Evolutionary conservation across 2,797 vertebrate species (phyloP).

Genomic region (Synanceia verrucosa): DNA sequence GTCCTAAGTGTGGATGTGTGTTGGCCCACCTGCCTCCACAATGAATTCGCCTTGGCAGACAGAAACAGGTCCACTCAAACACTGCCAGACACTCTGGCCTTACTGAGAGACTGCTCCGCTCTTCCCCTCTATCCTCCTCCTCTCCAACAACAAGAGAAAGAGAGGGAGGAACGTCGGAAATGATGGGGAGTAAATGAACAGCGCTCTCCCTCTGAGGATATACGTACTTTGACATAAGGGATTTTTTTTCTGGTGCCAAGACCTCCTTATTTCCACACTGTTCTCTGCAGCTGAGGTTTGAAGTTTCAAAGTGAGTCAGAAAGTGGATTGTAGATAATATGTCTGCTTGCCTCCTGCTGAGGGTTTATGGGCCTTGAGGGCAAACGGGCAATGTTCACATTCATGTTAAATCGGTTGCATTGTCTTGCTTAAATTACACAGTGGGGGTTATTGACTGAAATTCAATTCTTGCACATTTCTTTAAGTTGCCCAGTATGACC

Average conservation of each 20-base stretch:
- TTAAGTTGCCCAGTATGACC: conserved; percentile 44
- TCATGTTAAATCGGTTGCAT: conserved; percentile 56
- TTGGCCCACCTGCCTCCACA: conserved; percentile 76
- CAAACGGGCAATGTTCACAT: conserved; percentile 48
- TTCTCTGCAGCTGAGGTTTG: conserved; percentile 57
- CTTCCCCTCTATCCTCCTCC: conserved; percentile 46
- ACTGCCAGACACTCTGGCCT: conserved; percentile 76
- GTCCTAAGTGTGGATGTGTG: conserved; percentile 70
- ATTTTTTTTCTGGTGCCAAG: conserved; percentile 74
- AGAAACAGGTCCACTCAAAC: conserved; percentile 71
- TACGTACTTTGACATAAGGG: conserved; percentile 59
- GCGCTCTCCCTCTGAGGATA: conserved; percentile 57
- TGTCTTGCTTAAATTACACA: conserved; percentile 54
- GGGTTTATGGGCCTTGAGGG: conserved; percentile 63
- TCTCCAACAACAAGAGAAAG: conserved; percentile 26
- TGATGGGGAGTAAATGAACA: conserved; percentile 58
- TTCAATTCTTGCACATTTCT: conserved; percentile 66
- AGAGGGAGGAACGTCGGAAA: conserved; percentile 34
- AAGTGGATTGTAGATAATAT: conserved; percentile 72
- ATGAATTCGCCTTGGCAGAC: conserved; percentile 78
- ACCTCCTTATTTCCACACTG: conserved; percentile 64
- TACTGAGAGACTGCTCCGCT: conserved; percentile 62
- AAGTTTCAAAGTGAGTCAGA: conserved; percentile 57
- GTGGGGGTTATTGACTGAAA: conserved; percentile 54
- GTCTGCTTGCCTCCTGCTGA: conserved; percentile 65